A percentile compares a stretch with the other conserved stretches of the same genome.
Conservation (phyloP, 2,888 invertebrate species). For the Venusia cambrica region DNA sequence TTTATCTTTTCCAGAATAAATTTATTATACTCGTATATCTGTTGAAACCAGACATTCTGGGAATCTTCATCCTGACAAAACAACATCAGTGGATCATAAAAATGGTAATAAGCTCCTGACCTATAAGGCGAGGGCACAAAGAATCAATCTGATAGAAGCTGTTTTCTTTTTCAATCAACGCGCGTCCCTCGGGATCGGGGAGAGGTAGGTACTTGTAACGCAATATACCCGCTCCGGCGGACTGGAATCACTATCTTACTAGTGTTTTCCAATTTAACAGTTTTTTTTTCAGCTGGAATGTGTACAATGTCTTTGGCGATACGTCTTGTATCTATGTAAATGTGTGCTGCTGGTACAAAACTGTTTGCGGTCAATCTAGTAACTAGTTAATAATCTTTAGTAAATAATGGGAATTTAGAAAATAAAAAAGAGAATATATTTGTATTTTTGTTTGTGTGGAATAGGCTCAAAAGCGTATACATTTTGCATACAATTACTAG, state of each 20-base stretch:
- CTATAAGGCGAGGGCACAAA: constrained; percentile 54
- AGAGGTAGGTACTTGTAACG: constrained; percentile 47
- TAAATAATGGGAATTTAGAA: too few species aligned
- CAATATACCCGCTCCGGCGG: constrained; percentile 21
- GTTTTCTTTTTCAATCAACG: constrained; percentile 78
- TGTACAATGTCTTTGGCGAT: too few species aligned
- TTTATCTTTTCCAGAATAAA: constrained; percentile 7
- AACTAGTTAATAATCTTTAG: too few species aligned
- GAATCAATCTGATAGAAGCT: constrained; percentile 74
- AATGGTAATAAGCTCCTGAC: constrained; percentile 34
- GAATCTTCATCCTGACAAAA: constrained; percentile 11
- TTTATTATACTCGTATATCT: too few species aligned
- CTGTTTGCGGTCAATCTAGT: too few species aligned
- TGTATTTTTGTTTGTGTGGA: too few species aligned
- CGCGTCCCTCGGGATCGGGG: constrained; percentile 57
- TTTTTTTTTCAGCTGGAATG: constrained; percentile 7
- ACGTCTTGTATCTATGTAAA: too few species aligned
- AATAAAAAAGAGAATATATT: too few species aligned
- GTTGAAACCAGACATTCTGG: too few species aligned
- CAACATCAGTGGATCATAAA: constrained; percentile 21
- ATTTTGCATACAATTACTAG: too few species aligned
- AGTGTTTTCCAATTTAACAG: neutral
- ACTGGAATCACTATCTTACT: constrained; percentile 20
- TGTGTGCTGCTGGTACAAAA: too few species aligned
- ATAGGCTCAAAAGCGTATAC: too few species aligned